Evolutionary conservation across 2,888 invertebrate genomes (phyloP).

Genomic region (Hydraecia micacea): DNA sequence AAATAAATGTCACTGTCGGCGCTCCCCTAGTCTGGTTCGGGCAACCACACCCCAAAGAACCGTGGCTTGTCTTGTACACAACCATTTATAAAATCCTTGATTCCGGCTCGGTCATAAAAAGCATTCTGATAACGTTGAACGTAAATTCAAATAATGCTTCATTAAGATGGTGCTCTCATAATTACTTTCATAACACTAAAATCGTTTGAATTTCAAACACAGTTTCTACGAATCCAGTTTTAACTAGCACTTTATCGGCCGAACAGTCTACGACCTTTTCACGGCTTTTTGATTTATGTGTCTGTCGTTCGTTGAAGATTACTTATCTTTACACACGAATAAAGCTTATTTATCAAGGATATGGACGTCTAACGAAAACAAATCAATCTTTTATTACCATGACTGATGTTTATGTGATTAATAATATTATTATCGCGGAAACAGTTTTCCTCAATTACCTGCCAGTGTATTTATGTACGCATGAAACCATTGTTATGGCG

Average conservation of each 20-base stretch:
- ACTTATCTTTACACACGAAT: conserved; percentile 82
- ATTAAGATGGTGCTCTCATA: conserved; percentile 43
- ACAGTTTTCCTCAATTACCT: conserved; percentile 46
- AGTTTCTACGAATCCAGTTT: conserved; percentile 52
- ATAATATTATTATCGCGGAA: conserved; percentile 50
- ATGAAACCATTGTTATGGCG: conserved; percentile 31
- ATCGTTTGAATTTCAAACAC: conserved; percentile 51
- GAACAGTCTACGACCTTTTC: conserved; percentile 78
- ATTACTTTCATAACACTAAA: conserved; percentile 59
- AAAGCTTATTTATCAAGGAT: conserved; percentile 81
- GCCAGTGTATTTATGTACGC: conserved; percentile 25
- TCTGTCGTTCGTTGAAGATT: conserved; percentile 81
- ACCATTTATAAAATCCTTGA: conserved; percentile 66
- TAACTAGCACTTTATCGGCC: conserved; percentile 71
- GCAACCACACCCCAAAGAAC: conserved; percentile 73
- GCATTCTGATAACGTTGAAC: conserved; percentile 43
- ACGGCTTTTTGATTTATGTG: conserved; percentile 87
- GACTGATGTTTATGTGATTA: conserved; percentile 61
- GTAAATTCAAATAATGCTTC: conserved; percentile 47
- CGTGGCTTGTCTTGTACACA: conserved; percentile 68
- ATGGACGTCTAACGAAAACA: conserved; percentile 71
- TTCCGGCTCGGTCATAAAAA: conserved; percentile 42
- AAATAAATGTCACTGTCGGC: conserved; percentile 82
- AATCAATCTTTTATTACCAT: conserved; percentile 69
- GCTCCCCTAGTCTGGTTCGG: conserved; percentile 77